Conservation (phyloP, 2,888 invertebrate species). For the Drosophila pseudotalamancana region DNA sequence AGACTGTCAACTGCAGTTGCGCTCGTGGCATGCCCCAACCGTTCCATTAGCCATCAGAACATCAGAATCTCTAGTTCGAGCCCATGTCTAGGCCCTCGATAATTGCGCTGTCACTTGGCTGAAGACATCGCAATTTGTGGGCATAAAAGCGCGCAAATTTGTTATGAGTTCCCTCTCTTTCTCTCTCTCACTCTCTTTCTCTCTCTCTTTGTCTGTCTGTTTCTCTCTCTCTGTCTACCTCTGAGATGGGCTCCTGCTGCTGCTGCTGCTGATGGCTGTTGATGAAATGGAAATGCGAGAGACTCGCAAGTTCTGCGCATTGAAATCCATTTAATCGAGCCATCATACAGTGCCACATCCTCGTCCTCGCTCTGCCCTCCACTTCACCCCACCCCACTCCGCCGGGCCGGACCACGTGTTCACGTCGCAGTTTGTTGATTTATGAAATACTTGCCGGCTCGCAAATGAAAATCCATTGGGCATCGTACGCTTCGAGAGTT, state of each 20-base stretch:
- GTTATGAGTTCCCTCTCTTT: slow-evolving; percentile 58
- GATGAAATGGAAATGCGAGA: slow-evolving; percentile 75
- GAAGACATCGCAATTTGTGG: slow-evolving; percentile 80
- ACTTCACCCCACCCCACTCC: not conserved
- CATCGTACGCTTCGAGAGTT: slow-evolving; percentile 41
- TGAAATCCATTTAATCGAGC: slow-evolving; percentile 78
- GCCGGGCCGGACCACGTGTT: slow-evolving; percentile 10
- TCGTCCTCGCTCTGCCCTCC: slow-evolving; percentile 7
- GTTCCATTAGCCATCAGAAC: slow-evolving; percentile 37
- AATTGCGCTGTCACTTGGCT: slow-evolving; percentile 78
- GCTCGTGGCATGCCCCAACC: slow-evolving; percentile 20
- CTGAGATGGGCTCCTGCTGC: not conserved
- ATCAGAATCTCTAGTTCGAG: slow-evolving; percentile 25
- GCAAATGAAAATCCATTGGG: slow-evolving; percentile 73
- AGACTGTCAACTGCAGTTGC: slow-evolving; percentile 71
- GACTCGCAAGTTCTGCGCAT: slow-evolving; percentile 53
- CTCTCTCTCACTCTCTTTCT: not conserved
- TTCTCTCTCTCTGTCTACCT: not conserved
- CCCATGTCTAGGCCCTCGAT: slow-evolving; percentile 61
- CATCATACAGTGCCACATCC: slow-evolving; percentile 55
- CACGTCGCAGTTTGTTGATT: slow-evolving; percentile 67
- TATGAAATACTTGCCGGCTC: slow-evolving; percentile 72
- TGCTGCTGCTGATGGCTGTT: slow-evolving; percentile 47
- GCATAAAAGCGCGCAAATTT: slow-evolving; percentile 80
- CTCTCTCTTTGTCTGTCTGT: not conserved